Base-by-base conservation (phyloP, 2,797 vertebrate species). In the Coregonus suidteri region DNA sequence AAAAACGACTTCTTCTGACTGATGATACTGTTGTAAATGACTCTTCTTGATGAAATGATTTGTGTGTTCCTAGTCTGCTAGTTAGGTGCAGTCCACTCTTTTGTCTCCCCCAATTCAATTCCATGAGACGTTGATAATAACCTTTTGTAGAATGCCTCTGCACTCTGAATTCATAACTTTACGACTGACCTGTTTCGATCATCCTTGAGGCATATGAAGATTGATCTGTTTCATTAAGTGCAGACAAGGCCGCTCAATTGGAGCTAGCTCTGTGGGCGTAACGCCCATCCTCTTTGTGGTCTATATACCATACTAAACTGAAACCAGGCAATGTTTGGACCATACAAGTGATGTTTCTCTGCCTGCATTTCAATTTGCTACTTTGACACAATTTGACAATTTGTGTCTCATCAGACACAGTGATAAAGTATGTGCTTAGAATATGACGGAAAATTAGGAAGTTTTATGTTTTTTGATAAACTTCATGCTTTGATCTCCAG, bases 101-200 rank as follows among this genome's bases (percentile, higher is more conserved):
- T 51, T 84, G 73, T 69, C 77, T 84, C 77, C 82, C 70, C 79
- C 67, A 30, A 65, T 79, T 62, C 56, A 73, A 69, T 79, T 80
- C 75, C 77, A 77, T 51, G 37, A 16, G 75, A 75, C 75, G 54
- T 75, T 68, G 77, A 85, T 89, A 80, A 88, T 89, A 85, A 82
- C 78, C 74, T 83, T 79, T 79, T 87, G 76, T 54, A 25, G 77
- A 71, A 82, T 68, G 75, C 65, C 78, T 77, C 78, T 67, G 62
- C 41, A 77, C 15, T 74, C 37, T 67, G 31, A 83, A 82, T 89
- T 82, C 74, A 72, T 88, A 79, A 75, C 76, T 70, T 84, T 89
- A 92, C 81, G 73, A 85, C 68, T 88, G 87, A 91, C 88, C 88
- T 86, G 82, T 88, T 91, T 90, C 79, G 7, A 80, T 90, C 87